Conservation (phyloP, 2,888 invertebrate genomes). For the Apamea crenata region DNA sequence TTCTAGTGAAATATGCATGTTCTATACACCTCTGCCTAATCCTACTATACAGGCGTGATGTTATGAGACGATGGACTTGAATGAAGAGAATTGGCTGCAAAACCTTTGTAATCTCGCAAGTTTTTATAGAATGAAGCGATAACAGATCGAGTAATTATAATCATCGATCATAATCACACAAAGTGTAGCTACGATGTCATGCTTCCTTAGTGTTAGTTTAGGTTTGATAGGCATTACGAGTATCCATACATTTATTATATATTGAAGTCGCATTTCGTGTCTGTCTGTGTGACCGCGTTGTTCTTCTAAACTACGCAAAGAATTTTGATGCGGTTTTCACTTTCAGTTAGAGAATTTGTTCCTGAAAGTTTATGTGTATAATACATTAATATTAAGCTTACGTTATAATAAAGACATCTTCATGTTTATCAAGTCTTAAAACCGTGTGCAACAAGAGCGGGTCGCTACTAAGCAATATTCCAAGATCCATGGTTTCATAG, state of each 20-base stretch:
- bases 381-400: neutral
- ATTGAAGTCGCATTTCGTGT: no score
- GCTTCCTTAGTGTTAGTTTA: neutral
- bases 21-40: neutral
- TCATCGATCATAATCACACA: no score
- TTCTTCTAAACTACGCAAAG: no score
- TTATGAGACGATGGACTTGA: neutral
- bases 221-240: neutral
- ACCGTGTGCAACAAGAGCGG: neutral
- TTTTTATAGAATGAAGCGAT: neutral
- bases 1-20: neutral
- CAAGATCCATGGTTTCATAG: neutral
- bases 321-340: no score
- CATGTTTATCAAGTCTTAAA: neutral
- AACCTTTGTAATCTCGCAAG: neutral
- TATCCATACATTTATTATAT: no score
- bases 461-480: no score
- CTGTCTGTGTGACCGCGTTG: no score
- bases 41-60: no score
- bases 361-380: neutral
- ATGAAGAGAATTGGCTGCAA: neutral
- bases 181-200: neutral
- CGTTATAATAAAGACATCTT: neutral
- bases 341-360: neutral
- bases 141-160: neutral